Base-by-base conservation (phyloP, 2,888 invertebrate species). In the Hydrotaea diabolus region DNA sequence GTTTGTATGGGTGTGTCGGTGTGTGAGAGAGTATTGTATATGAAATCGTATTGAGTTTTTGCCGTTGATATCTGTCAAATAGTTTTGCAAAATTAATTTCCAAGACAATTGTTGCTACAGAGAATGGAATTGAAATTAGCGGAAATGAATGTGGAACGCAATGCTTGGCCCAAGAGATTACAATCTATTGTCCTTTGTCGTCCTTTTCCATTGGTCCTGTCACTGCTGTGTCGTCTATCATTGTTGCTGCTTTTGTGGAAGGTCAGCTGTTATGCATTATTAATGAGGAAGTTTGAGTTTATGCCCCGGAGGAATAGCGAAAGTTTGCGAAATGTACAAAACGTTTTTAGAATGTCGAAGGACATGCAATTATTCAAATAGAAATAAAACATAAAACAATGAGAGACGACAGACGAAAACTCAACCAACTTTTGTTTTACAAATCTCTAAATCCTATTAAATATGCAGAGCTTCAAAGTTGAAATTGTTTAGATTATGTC, bases 51-150 rank as follows among this genome's bases (percentile, higher is more conserved):
- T 49, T 49, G n/a, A 55, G 19, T 55, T 55, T 55, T 55, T 55
- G 55, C 23, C 11, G 21, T 11, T 55, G 9, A n/a, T 13, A 21
- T 4, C 55, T 66, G 66, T 43, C 66, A 43, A 66, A 43, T 39
- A 66, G 66, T 66, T 39, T 66, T 26, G 66, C 19, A 11, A 66
- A 39, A 39, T 17, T 66, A 66, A 66, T 66, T 69, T 69, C 23
- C 39, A 69, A 69, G 69, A 23, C 69, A 69, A 69, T 69, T 69
- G 69, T 23, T 59, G 26, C 59, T 15, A 11, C 11, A 46, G 15
- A 46, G 69, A 69, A 46, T 46, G 46, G 23, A 39, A 69, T 46
- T 69, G 13, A 43, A 69, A 69, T 69, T 69, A 69, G 23, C 69
- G 69, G 69, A 69, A 69, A 69, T 69, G 21, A 69, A 69, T 69